These are phyloP conservation scores for Crepidodera aurea DNA, from an alignment of 2,888 invertebrate species.

Conservation along the genomic window DNA sequence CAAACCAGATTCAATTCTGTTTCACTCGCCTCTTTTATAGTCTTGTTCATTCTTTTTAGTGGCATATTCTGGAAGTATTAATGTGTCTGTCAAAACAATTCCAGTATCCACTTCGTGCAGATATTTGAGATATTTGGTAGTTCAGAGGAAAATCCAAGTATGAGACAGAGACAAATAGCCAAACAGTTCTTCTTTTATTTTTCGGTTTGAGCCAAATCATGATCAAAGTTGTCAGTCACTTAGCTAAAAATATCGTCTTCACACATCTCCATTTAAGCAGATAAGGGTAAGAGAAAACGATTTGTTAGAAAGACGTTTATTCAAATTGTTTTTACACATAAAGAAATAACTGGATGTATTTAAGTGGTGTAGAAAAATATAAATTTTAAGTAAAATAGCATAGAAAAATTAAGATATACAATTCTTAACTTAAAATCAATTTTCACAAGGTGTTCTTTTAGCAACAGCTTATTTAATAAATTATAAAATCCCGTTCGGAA, in stretches of 20 bases:
- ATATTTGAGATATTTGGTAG: constrained; percentile 24
- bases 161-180: constrained; percentile 21
- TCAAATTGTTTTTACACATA: too few species aligned
- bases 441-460: too few species aligned
- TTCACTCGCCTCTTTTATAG: constrained; percentile 9
- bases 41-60: constrained; percentile 21
- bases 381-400: too few species aligned
- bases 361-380: too few species aligned
- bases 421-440: too few species aligned
- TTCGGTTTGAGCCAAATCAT: constrained; percentile 12
- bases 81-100: constrained; percentile 29
- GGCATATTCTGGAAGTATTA: constrained; percentile 22
- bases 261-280: constrained; percentile 15
- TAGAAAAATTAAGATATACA: too few species aligned
- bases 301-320: not conserved
- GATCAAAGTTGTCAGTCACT: constrained; percentile 24
- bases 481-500: too few species aligned
- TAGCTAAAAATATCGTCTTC: constrained; percentile 19
- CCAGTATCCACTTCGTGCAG: constrained; percentile 20
- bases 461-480: too few species aligned
- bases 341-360: too few species aligned
- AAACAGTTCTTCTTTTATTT: constrained; percentile 19
- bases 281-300: not conserved
- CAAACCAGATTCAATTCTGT: not conserved
- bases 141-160: constrained; percentile 17